Conservation (phyloP, 1,140 invertebrate species). For the Littorina saxatilis region DNA sequence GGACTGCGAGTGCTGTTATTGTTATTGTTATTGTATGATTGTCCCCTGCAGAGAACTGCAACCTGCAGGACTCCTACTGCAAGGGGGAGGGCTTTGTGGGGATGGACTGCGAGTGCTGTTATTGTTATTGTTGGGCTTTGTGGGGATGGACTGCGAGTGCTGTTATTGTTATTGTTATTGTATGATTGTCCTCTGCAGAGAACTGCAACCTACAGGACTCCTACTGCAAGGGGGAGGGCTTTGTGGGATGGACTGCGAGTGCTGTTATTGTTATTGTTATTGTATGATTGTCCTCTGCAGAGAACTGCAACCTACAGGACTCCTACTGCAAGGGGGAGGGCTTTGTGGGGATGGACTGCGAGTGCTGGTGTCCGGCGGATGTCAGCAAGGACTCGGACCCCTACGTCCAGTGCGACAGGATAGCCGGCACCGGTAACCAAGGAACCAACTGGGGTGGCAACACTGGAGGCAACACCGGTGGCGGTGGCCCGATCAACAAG, state of each 20-base stretch:
- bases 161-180: too few relatives aligned
- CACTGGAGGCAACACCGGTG: background rate
- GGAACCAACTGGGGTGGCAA: slow-evolving; percentile 1
- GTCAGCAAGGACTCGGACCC: slow-evolving; percentile 23
- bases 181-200: too few relatives aligned
- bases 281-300: too few relatives aligned
- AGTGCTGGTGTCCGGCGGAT: slow-evolving; percentile 49
- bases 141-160: slow-evolving; percentile 55
- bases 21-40: too few relatives aligned
- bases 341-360: slow-evolving; percentile 56
- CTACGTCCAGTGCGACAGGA: slow-evolving; percentile 25
- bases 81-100: slow-evolving; percentile 54
- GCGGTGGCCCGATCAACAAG: background rate
- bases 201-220: slow-evolving; percentile 20
- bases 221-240: slow-evolving; percentile 51
- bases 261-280: too few relatives aligned
- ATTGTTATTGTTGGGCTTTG: too few relatives aligned
- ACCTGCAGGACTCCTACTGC: slow-evolving; percentile 33
- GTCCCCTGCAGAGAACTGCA: too few relatives aligned
- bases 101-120: slow-evolving; percentile 55
- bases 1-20: slow-evolving; percentile 57
- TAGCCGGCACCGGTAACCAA: background rate
- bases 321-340: slow-evolving; percentile 49
- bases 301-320: slow-evolving; percentile 17
- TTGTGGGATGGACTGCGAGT: slow-evolving; percentile 56